Percentiles rank a stretch among this genome's conserved stretches.
phyloP scores from a whole-genome alignment of 92 coral and sea anemone species.

The Plumapathes pennacea region DNA sequence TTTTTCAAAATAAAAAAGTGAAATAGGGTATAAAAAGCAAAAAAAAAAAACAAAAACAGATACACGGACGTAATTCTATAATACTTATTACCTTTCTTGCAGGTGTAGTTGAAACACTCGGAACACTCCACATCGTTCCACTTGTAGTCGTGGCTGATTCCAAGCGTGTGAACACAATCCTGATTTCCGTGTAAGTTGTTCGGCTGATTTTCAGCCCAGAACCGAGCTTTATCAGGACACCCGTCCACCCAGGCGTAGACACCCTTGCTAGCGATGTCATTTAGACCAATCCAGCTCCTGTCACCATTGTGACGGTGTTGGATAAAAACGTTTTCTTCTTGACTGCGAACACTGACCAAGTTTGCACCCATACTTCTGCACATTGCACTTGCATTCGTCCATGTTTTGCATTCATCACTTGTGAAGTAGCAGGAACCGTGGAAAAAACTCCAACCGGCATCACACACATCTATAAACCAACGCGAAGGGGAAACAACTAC shows the following conservation, averaged over 20 bases:
- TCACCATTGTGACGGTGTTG: conserved; percentile 42
- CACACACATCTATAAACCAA: conserved; percentile 36
- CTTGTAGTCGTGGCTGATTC: conserved; percentile 16
- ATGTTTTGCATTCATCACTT: conserved; percentile 21
- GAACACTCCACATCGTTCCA: conserved; percentile 56
- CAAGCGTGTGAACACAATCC: conserved; percentile 62
- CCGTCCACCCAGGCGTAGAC: conserved; percentile 34
- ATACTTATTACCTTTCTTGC: conserved; percentile 48
- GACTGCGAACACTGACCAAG: conserved; percentile 12
- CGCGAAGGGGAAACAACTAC: too few species aligned
- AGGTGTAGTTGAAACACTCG: conserved; percentile 53
- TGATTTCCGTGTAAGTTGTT: conserved; percentile 33
- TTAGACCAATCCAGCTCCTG: conserved; percentile 50
- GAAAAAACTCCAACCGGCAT: conserved; percentile 31
- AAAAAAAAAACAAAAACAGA: too few species aligned
- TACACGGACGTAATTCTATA: too few species aligned
- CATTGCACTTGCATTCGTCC: conserved; percentile 26
- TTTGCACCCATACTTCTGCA: conserved; percentile 11
- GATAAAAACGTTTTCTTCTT: conserved; percentile 35
- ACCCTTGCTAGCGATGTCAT: conserved; percentile 33
- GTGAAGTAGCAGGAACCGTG: conserved; percentile 29
- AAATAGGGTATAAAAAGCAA: too few species aligned
- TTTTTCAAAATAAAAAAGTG: too few species aligned
- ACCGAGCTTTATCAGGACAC: conserved; percentile 5
- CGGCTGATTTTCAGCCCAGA: conserved; percentile 56